phyloP scores from a whole-genome alignment of 2,888 invertebrate species.

The Pilophorus perplexus region DNA sequence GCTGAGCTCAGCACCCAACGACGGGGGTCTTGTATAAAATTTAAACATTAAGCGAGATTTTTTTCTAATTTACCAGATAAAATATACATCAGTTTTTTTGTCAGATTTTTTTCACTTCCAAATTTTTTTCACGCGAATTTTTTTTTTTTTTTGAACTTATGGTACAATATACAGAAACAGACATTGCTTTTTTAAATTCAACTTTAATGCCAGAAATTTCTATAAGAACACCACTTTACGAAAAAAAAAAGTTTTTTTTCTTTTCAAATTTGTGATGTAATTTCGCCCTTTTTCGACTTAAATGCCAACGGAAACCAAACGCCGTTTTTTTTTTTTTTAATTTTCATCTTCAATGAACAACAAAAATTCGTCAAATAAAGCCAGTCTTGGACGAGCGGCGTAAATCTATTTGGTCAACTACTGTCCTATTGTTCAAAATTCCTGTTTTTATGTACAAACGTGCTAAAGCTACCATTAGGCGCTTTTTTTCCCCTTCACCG shows the following conservation, averaged over 20 bases:
- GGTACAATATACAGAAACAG: conserved; percentile 42
- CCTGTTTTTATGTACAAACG: conserved; percentile 24
- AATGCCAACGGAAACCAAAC: conserved; percentile 32
- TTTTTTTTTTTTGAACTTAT: conserved; percentile 36
- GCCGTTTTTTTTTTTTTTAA: background rate
- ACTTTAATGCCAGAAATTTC: conserved; percentile 34
- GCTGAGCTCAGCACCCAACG: conserved; percentile 30
- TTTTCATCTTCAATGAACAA: background rate
- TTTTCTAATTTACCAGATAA: conserved; percentile 40
- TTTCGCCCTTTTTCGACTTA: conserved; percentile 6
- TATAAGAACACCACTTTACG: conserved; percentile 31
- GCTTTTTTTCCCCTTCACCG: conserved; percentile 35
- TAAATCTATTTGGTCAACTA: conserved; percentile 35
- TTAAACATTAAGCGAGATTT: conserved; percentile 39
- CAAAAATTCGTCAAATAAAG: conserved; percentile 20
- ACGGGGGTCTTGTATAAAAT: conserved; percentile 32
- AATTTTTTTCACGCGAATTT: background rate
- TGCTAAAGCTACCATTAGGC: conserved; percentile 34
- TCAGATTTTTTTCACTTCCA: conserved; percentile 4
- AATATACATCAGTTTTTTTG: conserved; percentile 41
- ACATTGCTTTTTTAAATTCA: conserved; percentile 37
- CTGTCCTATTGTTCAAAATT: conserved; percentile 20
- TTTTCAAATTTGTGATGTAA: background rate
- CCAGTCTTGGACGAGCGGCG: conserved; percentile 41
- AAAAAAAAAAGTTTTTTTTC: conserved; percentile 41